Conservation (phyloP, 1,140 invertebrate species). For the Fragariocoptes setiger region DNA sequence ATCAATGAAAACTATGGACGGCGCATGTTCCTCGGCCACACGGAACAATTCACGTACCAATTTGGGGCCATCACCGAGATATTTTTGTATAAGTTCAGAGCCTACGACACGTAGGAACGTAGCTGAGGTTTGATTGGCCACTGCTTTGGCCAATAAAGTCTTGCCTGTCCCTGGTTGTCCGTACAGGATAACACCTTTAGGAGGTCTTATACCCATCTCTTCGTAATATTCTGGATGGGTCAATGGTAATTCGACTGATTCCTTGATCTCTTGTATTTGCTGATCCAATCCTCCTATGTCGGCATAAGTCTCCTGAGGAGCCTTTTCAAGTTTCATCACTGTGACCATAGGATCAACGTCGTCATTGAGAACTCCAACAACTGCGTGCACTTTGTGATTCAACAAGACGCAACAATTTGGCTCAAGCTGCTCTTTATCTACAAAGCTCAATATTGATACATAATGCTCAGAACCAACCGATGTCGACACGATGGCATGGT, state of each 20-base stretch:
- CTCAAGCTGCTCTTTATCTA: slow-evolving; percentile 96
- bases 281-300: slow-evolving; percentile 98
- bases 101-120: slow-evolving; percentile 95
- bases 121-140: slow-evolving; percentile 96
- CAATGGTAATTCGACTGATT: slow-evolving; percentile 87
- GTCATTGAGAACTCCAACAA: slow-evolving; percentile 88
- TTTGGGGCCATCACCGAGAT: slow-evolving; percentile 95
- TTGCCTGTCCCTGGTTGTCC: slow-evolving; percentile 90
- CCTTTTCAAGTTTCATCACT: slow-evolving; percentile 98
- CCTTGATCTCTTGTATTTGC: slow-evolving; percentile 98
- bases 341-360: slow-evolving; percentile 99
- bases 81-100: slow-evolving; percentile 96
- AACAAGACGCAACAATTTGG: slow-evolving; percentile 92
- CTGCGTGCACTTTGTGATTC: slow-evolving; percentile 94
- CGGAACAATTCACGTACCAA: slow-evolving; percentile 84
- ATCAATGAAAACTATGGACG: slow-evolving; percentile 98
- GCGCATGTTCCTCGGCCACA: slow-evolving; percentile 95
- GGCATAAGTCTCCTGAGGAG: slow-evolving; percentile 96
- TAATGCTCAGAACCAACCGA: slow-evolving; percentile 98
- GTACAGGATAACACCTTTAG: slow-evolving; percentile 95
- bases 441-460: slow-evolving; percentile 94
- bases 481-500: slow-evolving; percentile 97
- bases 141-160: slow-evolving; percentile 88
- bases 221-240: slow-evolving; percentile 99
- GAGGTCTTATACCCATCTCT: slow-evolving; percentile 99